Base-by-base conservation (phyloP, 2,888 invertebrate genomes). In the Ectemnius cavifrons region DNA sequence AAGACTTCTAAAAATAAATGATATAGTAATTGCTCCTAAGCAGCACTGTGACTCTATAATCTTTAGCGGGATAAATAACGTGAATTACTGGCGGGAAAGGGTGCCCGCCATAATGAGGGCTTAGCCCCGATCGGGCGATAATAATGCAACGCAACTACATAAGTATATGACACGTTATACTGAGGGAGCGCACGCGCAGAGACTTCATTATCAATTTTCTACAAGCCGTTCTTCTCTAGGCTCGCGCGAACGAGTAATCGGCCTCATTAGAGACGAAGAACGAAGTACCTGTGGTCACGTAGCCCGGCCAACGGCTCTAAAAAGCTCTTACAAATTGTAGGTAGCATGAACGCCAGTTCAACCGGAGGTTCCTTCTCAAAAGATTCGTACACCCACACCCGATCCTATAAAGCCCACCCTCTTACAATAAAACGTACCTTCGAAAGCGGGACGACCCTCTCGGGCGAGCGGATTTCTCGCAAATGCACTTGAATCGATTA, bases 311-410 rank as follows among this genome's bases (percentile, higher is more conserved):
- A 13, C 14, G 18, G 20, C 23, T 60, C 59, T 67, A 75, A 80
- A 75, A 78, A 69, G 61, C 71, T 64, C 13, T 59, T 58, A 73
- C 74, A 73, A 81, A 81, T 73, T 75, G 75, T 52, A 75, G 66
- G 58, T 68, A 47, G 56, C 66, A 37, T 27, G 27, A 63, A 46
- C 56, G 37, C 37, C 8, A 56, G 66, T 74, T 61, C 28, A 27
- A 27, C 8, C 5, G 4, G 20, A 45, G 18, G 52, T 52, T 57
- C 57, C 28, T 60, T 20, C 4, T n/a, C 66, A 56, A 71, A 64
- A 74, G 64, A 79, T 73, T 63, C 56, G 14, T n/a, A 6, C 52
- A 52, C 4, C 52, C 14, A 14, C n/a, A 52, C 16, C 52, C n/a
- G 13, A 18, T 18, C 8, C 49, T 27, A 69, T 62, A 71, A 77